phyloP scores from a whole-genome alignment of 2,113 vertebrate species.

The Gnathonemus longibarbis region DNA sequence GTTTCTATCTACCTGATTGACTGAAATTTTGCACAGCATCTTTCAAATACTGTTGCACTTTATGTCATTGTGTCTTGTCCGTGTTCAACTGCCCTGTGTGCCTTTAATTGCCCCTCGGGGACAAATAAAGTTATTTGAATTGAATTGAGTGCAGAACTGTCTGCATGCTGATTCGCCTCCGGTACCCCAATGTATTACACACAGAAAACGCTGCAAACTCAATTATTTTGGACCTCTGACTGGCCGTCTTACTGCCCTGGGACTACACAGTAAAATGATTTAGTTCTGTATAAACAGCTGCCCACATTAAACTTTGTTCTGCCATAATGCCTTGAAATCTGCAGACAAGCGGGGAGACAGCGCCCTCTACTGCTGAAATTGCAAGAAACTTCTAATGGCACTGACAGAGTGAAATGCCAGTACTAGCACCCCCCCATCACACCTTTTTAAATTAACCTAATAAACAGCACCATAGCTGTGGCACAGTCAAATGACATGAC shows the following conservation, averaged over 20 bases:
- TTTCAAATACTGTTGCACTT: too few species aligned
- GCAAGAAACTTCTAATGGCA: background rate
- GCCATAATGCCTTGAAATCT: too few species aligned
- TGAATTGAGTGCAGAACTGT: background rate
- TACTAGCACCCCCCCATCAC: background rate
- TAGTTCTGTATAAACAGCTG: background rate
- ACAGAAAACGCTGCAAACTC: background rate
- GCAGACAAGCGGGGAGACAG: slow-evolving; percentile 8
- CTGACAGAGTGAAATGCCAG: background rate
- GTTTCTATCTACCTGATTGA: too few species aligned
- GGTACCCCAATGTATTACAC: background rate
- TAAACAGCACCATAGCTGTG: background rate
- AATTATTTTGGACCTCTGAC: background rate
- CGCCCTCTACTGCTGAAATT: slow-evolving; percentile 29
- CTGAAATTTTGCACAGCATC: too few species aligned
- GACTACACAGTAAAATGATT: background rate
- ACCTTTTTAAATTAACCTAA: background rate
- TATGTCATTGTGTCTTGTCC: too few species aligned
- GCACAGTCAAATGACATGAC: background rate
- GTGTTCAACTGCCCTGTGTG: too few species aligned
- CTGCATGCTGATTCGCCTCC: background rate
- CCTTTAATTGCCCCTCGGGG: too few species aligned
- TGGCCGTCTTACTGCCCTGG: background rate
- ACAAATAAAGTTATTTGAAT: too few species aligned
- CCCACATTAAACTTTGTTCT: background rate